phyloP scores from a whole-genome alignment of 2,113 vertebrate genomes.

The Oreochromis tanganicae region DNA sequence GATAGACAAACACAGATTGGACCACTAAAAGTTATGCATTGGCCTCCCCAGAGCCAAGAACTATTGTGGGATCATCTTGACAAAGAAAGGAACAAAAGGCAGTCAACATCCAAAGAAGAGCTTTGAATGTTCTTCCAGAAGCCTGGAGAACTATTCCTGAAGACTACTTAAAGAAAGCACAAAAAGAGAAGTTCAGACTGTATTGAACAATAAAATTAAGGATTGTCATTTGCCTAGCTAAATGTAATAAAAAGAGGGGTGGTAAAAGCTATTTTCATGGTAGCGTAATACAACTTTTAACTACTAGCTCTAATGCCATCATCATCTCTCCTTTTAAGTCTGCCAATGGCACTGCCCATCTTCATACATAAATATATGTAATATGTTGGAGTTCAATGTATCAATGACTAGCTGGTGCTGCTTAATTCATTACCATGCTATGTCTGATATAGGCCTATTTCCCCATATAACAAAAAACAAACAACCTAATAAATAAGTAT shows the following conservation, averaged over 20 bases:
- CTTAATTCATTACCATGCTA: not conserved
- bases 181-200: not conserved
- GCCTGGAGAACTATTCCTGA: accelerated
- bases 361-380: not conserved
- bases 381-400: not conserved
- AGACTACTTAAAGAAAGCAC: not conserved
- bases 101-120: not conserved
- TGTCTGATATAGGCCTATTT: not conserved
- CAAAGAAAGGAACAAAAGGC: not conserved
- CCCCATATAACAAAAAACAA: not conserved
- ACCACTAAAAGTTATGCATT: not conserved
- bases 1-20: not conserved
- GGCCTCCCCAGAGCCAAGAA: not conserved
- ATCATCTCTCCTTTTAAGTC: not conserved
- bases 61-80: not conserved
- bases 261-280: not conserved
- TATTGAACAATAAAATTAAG: not conserved
- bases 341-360: not conserved
- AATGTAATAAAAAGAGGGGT: not conserved
- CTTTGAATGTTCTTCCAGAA: not conserved
- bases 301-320: not conserved
- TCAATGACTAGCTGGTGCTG: not conserved
- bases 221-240: not conserved
- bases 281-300: not conserved
- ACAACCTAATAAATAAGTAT: not conserved